These are phyloP conservation scores for Sus scrofa DNA, from an alignment of 2,113 vertebrate genomes.

Conservation along the genomic window DNA sequence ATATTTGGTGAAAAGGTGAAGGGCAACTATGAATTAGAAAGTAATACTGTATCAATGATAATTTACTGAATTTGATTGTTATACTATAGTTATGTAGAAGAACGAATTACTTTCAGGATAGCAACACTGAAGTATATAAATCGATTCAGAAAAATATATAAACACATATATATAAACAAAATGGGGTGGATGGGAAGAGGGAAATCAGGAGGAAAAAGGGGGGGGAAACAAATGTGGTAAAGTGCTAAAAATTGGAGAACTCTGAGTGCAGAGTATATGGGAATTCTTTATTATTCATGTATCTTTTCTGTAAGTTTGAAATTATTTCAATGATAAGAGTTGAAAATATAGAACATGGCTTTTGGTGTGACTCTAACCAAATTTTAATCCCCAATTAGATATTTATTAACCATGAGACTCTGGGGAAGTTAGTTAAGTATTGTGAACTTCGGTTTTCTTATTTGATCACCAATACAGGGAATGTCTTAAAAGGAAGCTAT, in stretches of 20 bases:
- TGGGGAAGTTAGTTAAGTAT: constrained; percentile 12
- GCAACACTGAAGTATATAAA: neutral
- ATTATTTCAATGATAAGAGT: constrained; percentile 33
- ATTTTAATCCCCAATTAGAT: neutral
- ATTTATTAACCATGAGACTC: neutral
- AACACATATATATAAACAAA: neutral
- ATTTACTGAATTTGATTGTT: constrained; percentile 35
- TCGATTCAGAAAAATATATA: constrained; percentile 6
- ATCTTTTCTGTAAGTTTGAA: constrained; percentile 17
- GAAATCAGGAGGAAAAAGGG: neutral
- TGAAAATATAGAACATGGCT: neutral
- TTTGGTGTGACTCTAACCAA: neutral
- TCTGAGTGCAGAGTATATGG: neutral
- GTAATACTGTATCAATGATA: neutral
- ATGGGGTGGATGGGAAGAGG: too few relatives aligned
- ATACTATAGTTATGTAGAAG: neutral
- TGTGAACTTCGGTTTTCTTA: constrained; percentile 11
- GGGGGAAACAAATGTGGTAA: neutral
- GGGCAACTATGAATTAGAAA: constrained; percentile 14
- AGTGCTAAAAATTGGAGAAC: constrained; percentile 26
- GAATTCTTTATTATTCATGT: neutral
- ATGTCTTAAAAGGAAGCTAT: neutral
- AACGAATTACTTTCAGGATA: constrained; percentile 24
- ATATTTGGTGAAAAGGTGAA: constrained; percentile 47
- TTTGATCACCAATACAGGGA: neutral